Conservation (phyloP, 2,113 vertebrate genomes). For the Onychostoma macrolepis region DNA sequence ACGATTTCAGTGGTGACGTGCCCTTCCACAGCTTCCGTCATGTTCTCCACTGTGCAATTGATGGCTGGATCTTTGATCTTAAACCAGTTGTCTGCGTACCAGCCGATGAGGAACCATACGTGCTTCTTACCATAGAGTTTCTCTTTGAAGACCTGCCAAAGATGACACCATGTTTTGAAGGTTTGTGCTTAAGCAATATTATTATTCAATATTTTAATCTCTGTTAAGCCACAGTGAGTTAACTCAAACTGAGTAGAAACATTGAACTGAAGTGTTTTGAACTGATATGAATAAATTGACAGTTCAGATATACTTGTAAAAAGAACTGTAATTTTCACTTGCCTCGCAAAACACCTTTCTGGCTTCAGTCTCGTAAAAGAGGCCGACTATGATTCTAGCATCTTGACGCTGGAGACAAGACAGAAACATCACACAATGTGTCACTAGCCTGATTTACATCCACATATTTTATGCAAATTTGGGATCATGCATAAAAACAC, state of each 20-base stretch:
- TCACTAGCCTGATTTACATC: not conserved
- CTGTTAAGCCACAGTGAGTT: not conserved
- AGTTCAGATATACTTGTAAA: not conserved
- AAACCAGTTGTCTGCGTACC: constrained; percentile 98
- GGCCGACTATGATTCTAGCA: constrained; percentile 94
- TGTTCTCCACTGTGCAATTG: constrained; percentile 94
- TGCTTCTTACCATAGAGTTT: constrained; percentile 95
- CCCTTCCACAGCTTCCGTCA: constrained; percentile 93
- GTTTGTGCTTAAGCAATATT: not conserved
- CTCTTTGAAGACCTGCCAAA: constrained; percentile 91
- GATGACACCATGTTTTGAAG: not conserved
- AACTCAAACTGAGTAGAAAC: not conserved
- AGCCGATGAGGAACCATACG: constrained; percentile 96
- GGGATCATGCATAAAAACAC: not conserved
- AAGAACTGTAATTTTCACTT: constrained; percentile 44
- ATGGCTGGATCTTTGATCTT: constrained; percentile 92
- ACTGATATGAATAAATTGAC: not conserved
- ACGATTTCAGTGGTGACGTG: constrained; percentile 97
- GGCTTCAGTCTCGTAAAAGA: constrained; percentile 95
- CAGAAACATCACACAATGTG: not conserved
- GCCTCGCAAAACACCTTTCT: constrained; percentile 97
- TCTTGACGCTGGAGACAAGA: constrained; percentile 84
- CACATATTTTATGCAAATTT: not conserved
- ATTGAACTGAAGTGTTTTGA: not conserved
- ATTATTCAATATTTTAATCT: constrained; percentile 4